These are phyloP conservation scores for Andrena trimmerana DNA, from an alignment of 2,888 invertebrate genomes.

Conservation along the genomic window DNA sequence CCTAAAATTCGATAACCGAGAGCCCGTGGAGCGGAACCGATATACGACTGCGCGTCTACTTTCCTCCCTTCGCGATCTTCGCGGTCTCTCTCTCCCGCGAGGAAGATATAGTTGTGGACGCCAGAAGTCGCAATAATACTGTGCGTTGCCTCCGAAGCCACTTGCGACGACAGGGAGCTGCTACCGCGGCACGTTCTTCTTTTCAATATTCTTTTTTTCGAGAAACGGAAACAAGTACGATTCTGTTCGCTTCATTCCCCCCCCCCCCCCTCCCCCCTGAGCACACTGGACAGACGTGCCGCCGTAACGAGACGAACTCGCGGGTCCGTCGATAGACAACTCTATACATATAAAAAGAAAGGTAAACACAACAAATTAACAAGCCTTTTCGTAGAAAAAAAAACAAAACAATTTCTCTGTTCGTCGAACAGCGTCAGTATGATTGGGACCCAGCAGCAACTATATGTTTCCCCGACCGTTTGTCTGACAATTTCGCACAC, in stretches of 20 bases:
- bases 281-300: background rate
- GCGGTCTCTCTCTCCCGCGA: background rate
- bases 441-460: constrained; percentile 24
- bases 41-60: constrained; percentile 49
- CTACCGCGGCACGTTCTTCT: background rate
- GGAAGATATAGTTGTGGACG: constrained; percentile 31
- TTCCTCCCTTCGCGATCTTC: background rate
- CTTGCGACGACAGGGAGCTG: background rate
- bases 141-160: background rate
- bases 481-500: constrained; percentile 11
- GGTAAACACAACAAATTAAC: constrained; percentile 20
- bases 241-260: background rate
- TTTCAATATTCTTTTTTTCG: too few relatives aligned
- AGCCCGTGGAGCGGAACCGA: constrained; percentile 73
- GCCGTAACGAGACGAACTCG: constrained; percentile 6
- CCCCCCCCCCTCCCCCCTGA: background rate
- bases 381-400: background rate
- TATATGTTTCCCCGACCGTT: constrained; percentile 17
- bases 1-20: constrained; percentile 66
- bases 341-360: background rate
- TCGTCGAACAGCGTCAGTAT: constrained; percentile 32
- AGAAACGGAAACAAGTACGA: background rate
- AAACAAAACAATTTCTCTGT: constrained; percentile 9
- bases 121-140: constrained; percentile 9
- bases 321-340: background rate